Evolutionary conservation across 2,113 vertebrate genomes (phyloP), one percentile per base, ranked within the genome.

Genomic region (Taxidea taxus): DNA sequence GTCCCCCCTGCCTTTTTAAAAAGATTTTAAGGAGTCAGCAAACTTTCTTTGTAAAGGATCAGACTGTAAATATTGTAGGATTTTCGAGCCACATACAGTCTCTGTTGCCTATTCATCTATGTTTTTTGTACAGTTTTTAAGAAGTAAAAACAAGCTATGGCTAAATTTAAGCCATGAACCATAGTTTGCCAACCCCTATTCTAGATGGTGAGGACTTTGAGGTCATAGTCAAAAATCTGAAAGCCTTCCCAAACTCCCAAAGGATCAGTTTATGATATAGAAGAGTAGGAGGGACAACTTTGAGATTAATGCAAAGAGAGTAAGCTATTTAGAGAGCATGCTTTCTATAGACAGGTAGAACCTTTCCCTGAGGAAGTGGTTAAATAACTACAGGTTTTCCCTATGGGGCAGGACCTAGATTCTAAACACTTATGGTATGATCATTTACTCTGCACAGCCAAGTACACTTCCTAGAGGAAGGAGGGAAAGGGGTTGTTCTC

Each of bases 21-120:
- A 66, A 66, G 31, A 66, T 66, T 34, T 66, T 66, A 66, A 66
- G 64, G 64, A 66, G 6, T 18, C 34, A 68, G 64, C 64, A 68
- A n/a, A 90, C 23, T 58, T 68, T 58, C 72, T 74, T 85, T 82
- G 13, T 74, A 51, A 90, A 72, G n/a, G 9, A 47, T 4, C 39
- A 83, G 42, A 70, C 8, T 68, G 42, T 70, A 93, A 96, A 96
- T 86, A 81, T 85, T 93, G 74, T 72, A 84, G 56, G 27, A 34
- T 91, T 93, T 60, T 18, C 6, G 84, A 84, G 49, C 13, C 82
- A 90, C 4, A 4, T n/a, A 20, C 15, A 60, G 25, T 86, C 82
- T 91, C 54, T 89, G 15, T 31, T 89, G 37, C 29, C 58, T 82
- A 74, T 96, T 74, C 54, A 49, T 84, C 49, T 74, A 42, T 80